phyloP scores from a whole-genome alignment of 2,888 invertebrate genomes.

The Heliconius ismenius region DNA sequence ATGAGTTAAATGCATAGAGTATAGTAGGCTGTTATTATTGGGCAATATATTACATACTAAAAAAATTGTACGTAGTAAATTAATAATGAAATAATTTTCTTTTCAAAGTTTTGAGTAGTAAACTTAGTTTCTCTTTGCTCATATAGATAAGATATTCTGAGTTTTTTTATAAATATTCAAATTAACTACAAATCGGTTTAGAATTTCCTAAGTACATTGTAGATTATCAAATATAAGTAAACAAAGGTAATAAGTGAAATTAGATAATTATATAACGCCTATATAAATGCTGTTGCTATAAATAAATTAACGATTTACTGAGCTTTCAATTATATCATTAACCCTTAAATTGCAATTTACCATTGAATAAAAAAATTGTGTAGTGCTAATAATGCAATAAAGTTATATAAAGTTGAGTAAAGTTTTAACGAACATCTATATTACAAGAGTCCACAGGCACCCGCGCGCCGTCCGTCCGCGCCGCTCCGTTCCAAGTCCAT shows the following conservation, averaged over 20 bases:
- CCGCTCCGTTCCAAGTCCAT: constrained; percentile 37
- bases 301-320: background rate
- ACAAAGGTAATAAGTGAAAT: background rate
- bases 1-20: too few species aligned
- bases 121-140: too few species aligned
- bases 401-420: constrained; percentile 30
- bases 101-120: too few species aligned
- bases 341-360: background rate
- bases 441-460: constrained; percentile 31
- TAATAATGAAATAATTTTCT: too few species aligned
- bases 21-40: too few species aligned
- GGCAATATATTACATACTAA: too few species aligned
- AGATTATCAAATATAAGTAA: background rate
- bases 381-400: constrained; percentile 31
- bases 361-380: constrained; percentile 26
- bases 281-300: background rate
- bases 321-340: background rate
- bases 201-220: background rate
- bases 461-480: constrained; percentile 21
- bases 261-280: background rate
- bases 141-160: background rate
- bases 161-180: background rate
- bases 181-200: background rate
- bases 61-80: too few species aligned
- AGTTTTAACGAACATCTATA: constrained; percentile 38